Evolutionary conservation across 35 echinoderm and acorn worm genomes (phyloP).

Genomic region (Acanthaster planci): DNA sequence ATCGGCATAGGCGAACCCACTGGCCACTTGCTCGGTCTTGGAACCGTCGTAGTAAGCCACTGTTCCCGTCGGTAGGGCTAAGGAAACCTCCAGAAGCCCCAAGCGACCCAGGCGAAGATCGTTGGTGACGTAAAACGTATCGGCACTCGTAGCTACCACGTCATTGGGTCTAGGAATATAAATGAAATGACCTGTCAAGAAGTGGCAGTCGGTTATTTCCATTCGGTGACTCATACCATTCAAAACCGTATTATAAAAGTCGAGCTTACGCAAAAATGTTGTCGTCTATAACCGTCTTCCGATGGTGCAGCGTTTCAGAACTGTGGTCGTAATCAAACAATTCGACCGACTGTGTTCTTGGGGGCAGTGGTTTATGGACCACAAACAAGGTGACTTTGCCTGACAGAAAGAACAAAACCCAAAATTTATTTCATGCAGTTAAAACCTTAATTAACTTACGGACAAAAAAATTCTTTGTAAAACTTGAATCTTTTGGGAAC

Average conservation of each 20-base stretch:
- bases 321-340: not conserved
- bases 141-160: slow-evolving; percentile 47
- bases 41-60: slow-evolving; percentile 1
- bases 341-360: not conserved
- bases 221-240: not conserved
- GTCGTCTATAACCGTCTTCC: not conserved
- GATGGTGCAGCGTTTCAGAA: not conserved
- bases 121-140: slow-evolving; percentile 70
- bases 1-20: not conserved
- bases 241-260: not conserved
- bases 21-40: not conserved
- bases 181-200: not conserved
- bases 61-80: not conserved
- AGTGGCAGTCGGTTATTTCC: not conserved
- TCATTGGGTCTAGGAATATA: slow-evolving; percentile 32
- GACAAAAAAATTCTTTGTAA: no score
- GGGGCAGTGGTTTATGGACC: slow-evolving; percentile 17
- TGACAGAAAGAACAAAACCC: not conserved
- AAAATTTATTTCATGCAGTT: no score
- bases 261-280: not conserved
- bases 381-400: slow-evolving; percentile 35
- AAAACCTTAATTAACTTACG: no score
- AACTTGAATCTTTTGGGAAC: no score
- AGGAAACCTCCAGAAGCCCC: slow-evolving; percentile 18
- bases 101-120: slow-evolving; percentile 20